Conservation (phyloP, 1,140 invertebrate genomes). For the Brachionus rotundiformis region DNA sequence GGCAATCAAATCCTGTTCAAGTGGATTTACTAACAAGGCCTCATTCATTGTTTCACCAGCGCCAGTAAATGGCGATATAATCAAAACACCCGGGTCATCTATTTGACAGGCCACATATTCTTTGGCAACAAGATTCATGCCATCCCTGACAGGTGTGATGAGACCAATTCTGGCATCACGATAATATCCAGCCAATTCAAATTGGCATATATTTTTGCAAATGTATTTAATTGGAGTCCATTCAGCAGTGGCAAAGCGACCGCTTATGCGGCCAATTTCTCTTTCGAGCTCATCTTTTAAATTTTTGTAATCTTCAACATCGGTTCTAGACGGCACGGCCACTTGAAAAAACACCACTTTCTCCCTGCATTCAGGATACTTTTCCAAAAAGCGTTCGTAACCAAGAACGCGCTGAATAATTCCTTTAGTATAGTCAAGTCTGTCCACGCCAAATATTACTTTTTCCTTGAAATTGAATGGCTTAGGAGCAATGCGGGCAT, state of each 20-base stretch:
- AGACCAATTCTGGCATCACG: constrained; percentile 79
- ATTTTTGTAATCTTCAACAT: constrained; percentile 85
- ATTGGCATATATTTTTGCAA: constrained; percentile 78
- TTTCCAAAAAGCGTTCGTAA: constrained; percentile 79
- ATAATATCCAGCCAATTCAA: constrained; percentile 77
- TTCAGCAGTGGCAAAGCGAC: constrained; percentile 74
- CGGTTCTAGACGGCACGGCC: constrained; percentile 82
- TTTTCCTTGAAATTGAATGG: constrained; percentile 67
- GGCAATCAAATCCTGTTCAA: constrained; percentile 81
- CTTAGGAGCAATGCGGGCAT: constrained; percentile 74
- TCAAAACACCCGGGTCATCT: constrained; percentile 77
- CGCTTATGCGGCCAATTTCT: constrained; percentile 81
- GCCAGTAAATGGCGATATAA: constrained; percentile 84
- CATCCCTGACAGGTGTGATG: constrained; percentile 83
- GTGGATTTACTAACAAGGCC: constrained; percentile 82
- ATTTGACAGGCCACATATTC: constrained; percentile 90
- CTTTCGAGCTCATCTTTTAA: constrained; percentile 87
- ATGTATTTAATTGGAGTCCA: constrained; percentile 89
- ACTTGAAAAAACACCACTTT: constrained; percentile 79
- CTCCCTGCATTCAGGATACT: constrained; percentile 80
- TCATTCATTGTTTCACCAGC: constrained; percentile 71
- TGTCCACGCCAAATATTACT: constrained; percentile 80
- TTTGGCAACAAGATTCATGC: constrained; percentile 90
- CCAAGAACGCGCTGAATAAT: constrained; percentile 79
- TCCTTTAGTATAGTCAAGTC: constrained; percentile 87